phyloP scores from a whole-genome alignment of 2,113 vertebrate genomes.

The Zosterops japonicus region DNA sequence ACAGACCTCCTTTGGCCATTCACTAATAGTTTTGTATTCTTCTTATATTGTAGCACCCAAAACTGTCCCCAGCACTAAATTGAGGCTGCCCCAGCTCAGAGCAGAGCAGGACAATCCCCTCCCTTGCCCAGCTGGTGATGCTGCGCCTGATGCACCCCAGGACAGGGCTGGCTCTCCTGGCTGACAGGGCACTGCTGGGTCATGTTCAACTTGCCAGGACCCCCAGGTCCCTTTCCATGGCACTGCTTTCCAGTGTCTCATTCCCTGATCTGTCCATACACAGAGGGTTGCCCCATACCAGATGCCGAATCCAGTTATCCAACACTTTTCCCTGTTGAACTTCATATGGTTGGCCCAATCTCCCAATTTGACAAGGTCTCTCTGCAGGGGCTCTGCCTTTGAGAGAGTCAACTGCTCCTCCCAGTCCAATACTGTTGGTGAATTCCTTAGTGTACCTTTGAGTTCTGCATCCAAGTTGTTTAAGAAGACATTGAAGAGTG shows the following conservation, averaged over 20 bases:
- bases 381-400: background rate
- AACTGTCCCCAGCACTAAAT: background rate
- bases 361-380: background rate
- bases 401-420: background rate
- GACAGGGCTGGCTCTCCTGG: background rate
- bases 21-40: background rate
- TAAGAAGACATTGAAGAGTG: background rate
- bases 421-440: background rate
- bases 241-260: background rate
- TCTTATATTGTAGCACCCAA: too few relatives aligned
- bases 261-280: background rate
- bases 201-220: background rate
- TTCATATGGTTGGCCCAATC: too few relatives aligned
- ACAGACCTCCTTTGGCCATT: background rate
- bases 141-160: background rate
- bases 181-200: background rate
- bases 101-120: background rate
- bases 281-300: rapidly evolving
- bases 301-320: background rate
- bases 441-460: background rate
- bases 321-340: background rate
- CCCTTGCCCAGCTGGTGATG: rapidly evolving
- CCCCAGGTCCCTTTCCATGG: background rate
- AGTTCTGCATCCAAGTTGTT: background rate
- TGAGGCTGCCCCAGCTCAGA: background rate